These are phyloP conservation scores for Melitaea athalia DNA, from an alignment of 2,888 invertebrate genomes.

Conservation along the genomic window DNA sequence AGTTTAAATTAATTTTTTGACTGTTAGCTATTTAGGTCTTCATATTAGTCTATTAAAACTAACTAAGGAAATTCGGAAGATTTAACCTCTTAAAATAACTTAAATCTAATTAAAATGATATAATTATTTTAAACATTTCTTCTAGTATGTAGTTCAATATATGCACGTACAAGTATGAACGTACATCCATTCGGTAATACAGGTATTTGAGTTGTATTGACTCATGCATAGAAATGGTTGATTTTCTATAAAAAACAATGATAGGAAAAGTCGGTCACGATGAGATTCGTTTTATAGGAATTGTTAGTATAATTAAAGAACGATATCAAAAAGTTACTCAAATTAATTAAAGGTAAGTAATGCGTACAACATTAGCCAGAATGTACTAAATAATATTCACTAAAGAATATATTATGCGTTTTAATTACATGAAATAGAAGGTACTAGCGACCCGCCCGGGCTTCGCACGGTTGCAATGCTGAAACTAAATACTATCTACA, in stretches of 20 bases:
- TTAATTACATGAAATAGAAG: not conserved
- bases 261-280: slow-evolving; percentile 41
- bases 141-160: too few relatives aligned
- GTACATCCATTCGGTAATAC: slow-evolving; percentile 38
- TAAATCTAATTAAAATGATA: too few relatives aligned
- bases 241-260: slow-evolving; percentile 57
- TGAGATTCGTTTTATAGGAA: not conserved
- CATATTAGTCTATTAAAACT: too few relatives aligned
- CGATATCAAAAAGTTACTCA: not conserved
- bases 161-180: too few relatives aligned
- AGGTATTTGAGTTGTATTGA: not conserved
- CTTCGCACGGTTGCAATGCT: too few relatives aligned
- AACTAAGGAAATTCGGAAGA: too few relatives aligned
- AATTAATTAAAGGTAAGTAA: not conserved
- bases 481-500: too few relatives aligned
- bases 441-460: too few relatives aligned
- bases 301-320: slow-evolving; percentile 13
- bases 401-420: not conserved
- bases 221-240: slow-evolving; percentile 53
- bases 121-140: too few relatives aligned
- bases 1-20: too few relatives aligned
- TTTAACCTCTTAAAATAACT: too few relatives aligned
- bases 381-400: not conserved
- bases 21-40: too few relatives aligned
- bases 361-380: not conserved